These are phyloP conservation scores for Philereme transversata DNA, from an alignment of 2,888 invertebrate genomes.

Conservation along the genomic window DNA sequence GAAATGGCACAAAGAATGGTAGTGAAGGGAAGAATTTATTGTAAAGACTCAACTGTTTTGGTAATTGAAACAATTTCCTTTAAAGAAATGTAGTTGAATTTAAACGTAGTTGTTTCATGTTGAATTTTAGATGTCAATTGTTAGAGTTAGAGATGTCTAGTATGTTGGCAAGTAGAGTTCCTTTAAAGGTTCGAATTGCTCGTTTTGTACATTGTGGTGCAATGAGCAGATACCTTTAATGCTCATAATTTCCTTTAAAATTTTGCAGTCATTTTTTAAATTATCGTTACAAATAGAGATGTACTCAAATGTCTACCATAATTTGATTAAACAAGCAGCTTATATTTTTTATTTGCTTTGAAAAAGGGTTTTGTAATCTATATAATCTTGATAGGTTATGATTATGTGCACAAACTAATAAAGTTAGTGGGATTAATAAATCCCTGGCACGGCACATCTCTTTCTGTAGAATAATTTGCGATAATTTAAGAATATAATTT, in stretches of 20 bases:
- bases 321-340: too few species aligned
- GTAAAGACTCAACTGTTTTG: slow-evolving; percentile 12
- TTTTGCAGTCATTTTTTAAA: not conserved
- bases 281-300: not conserved
- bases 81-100: slow-evolving; percentile 4
- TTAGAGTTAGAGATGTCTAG: slow-evolving; percentile 2
- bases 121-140: slow-evolving; percentile 39
- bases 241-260: not conserved
- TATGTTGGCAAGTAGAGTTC: not conserved
- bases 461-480: not conserved
- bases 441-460: too few species aligned
- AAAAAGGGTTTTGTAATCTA: too few species aligned
- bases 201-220: not conserved
- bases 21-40: slow-evolving; percentile 18
- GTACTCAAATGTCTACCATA: too few species aligned
- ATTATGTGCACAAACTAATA: too few species aligned
- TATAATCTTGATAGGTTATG: too few species aligned
- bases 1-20: slow-evolving; percentile 1
- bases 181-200: slow-evolving; percentile 11
- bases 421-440: too few species aligned
- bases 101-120: slow-evolving; percentile 28
- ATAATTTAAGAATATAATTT: too few species aligned
- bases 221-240: not conserved
- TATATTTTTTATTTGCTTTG: too few species aligned
- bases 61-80: slow-evolving; percentile 10